phyloP scores from a whole-genome alignment of 2,888 invertebrate species.

The Eupithecia subfuscata region DNA sequence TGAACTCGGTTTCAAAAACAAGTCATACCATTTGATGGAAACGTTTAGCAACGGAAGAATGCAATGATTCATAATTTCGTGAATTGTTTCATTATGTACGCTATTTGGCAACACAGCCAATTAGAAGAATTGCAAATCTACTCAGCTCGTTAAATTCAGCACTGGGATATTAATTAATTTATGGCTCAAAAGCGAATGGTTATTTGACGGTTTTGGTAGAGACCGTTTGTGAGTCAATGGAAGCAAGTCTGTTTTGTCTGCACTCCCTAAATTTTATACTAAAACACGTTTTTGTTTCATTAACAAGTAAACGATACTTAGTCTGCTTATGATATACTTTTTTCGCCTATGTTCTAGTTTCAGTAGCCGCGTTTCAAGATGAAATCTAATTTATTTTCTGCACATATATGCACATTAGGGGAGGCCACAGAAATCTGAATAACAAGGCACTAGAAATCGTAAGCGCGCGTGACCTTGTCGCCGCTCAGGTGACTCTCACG shows the following conservation, averaged over 20 bases:
- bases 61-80: conserved; percentile 46
- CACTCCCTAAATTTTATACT: neutral
- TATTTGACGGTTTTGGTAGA: too few relatives aligned
- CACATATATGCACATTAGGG: neutral
- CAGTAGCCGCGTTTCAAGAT: neutral
- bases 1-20: conserved; percentile 3
- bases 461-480: too few relatives aligned
- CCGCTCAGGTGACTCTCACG: too few relatives aligned
- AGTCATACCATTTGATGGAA: conserved; percentile 6
- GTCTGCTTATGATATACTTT: neutral
- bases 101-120: conserved; percentile 53
- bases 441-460: too few relatives aligned
- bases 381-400: neutral
- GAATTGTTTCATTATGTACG: conserved; percentile 42
- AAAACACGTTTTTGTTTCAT: neutral
- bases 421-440: too few relatives aligned
- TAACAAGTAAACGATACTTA: neutral
- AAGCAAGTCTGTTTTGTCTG: neutral
- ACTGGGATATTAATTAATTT: conserved; percentile 18
- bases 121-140: conserved; percentile 41
- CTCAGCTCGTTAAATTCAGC: conserved; percentile 26
- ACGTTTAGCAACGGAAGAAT: conserved; percentile 32
- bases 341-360: neutral
- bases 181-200: neutral
- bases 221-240: neutral